Evolutionary conservation across 2,113 vertebrate species (phyloP).

Genomic region (Rostratula benghalensis): DNA sequence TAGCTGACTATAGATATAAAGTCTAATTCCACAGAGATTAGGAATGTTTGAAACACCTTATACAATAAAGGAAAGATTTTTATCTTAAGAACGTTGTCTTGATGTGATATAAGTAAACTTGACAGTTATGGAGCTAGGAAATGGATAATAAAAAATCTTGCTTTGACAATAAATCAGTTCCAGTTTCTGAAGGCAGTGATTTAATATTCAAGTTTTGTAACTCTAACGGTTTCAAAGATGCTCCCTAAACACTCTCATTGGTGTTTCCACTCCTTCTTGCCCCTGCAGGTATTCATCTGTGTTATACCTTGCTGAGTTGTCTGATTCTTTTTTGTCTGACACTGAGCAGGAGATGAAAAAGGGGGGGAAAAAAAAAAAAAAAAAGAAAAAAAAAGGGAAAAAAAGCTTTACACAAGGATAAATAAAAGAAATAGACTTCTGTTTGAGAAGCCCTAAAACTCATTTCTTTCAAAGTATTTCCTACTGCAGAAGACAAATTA

Average conservation of each 20-base stretch:
- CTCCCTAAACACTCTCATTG: background rate
- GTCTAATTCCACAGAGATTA: background rate
- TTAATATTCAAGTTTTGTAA: background rate
- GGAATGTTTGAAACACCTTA: background rate
- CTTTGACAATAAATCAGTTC: background rate
- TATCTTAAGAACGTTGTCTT: background rate
- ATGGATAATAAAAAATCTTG: background rate
- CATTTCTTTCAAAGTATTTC: background rate
- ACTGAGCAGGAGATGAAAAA: background rate
- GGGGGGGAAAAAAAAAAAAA: too few relatives aligned
- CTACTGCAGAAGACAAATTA: background rate
- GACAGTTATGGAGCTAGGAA: background rate
- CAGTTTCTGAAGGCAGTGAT: background rate
- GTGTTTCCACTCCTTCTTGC: background rate
- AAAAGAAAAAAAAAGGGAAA: background rate
- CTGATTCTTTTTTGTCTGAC: background rate
- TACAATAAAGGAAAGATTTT: background rate
- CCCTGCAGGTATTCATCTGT: background rate
- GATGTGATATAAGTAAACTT: background rate
- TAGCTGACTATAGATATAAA: background rate
- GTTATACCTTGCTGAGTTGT: background rate
- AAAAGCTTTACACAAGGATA: background rate
- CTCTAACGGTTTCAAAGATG: background rate
- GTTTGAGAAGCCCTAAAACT: background rate
- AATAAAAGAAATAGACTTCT: background rate